Conservation (phyloP, 1,140 invertebrate species). For the Phocides pigmalion region DNA sequence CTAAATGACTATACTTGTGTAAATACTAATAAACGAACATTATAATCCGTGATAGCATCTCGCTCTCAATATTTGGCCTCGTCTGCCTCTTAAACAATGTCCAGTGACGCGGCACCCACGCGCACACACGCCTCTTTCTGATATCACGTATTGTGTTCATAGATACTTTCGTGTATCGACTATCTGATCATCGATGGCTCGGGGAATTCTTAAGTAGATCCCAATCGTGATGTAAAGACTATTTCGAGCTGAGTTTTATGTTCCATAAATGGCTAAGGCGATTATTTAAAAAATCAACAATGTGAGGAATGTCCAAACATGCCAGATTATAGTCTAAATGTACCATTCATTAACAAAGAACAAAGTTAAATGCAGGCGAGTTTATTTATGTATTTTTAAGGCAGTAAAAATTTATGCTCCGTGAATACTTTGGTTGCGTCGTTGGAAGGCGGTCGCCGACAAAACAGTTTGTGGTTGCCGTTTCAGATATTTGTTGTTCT, state of each 20-base stretch:
- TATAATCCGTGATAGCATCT: conserved; percentile 75
- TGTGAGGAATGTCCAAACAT: conserved; percentile 29
- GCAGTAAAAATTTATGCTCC: conserved; percentile 35
- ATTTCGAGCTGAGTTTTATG: conserved; percentile 34
- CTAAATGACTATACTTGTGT: conserved; percentile 60
- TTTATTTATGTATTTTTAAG: conserved; percentile 35
- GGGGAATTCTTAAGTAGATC: conserved; percentile 60
- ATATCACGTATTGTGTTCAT: conserved; percentile 63
- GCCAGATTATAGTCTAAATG: conserved; percentile 28
- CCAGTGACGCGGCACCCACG: conserved; percentile 68
- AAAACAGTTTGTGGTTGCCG: conserved; percentile 28
- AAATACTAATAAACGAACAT: conserved; percentile 76
- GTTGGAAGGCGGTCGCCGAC: conserved; percentile 29
- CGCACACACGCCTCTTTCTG: conserved; percentile 59
- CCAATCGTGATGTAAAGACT: conserved; percentile 55
- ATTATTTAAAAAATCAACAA: conserved; percentile 27
- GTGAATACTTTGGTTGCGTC: conserved; percentile 30
- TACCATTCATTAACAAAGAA: conserved; percentile 30
- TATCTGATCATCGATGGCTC: conserved; percentile 59
- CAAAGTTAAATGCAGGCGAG: conserved; percentile 14
- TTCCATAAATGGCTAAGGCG: conserved; percentile 28
- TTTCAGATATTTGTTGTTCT: conserved; percentile 30
- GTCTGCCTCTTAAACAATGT: conserved; percentile 64
- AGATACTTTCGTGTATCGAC: conserved; percentile 41
- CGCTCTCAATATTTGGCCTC: conserved; percentile 64